A percentile compares a stretch with the other conserved stretches of the same genome.
phyloP scores from a whole-genome alignment of 1,140 invertebrate genomes.

The Pseudobourletiella spinata region DNA sequence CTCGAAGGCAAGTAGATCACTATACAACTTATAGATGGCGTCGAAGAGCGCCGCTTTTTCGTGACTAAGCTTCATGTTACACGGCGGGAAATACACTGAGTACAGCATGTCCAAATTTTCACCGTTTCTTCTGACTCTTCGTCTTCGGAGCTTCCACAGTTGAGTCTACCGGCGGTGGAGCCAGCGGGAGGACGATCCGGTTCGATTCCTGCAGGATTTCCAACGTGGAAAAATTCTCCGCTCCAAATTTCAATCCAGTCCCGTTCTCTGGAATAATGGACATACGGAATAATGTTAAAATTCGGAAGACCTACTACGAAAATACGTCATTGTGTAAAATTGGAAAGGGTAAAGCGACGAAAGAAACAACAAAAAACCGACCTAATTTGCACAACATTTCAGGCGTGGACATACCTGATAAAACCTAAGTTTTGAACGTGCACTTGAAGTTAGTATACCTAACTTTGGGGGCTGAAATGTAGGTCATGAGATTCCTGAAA shows the following conservation, averaged over 20 bases:
- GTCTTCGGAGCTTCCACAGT: background rate
- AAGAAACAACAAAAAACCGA: too few relatives aligned
- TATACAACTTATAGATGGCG: constrained; percentile 67
- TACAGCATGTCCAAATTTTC: too few relatives aligned
- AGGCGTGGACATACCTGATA: constrained; percentile 66
- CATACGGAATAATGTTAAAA: too few relatives aligned
- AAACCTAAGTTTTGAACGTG: constrained; percentile 62
- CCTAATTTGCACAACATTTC: constrained; percentile 52
- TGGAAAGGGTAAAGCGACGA: too few relatives aligned
- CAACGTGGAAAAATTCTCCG: constrained; percentile 57
- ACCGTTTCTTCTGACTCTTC: constrained; percentile 50
- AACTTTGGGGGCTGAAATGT: constrained; percentile 55
- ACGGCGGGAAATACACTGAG: too few relatives aligned
- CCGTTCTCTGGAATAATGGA: too few relatives aligned
- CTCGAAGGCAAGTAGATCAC: constrained; percentile 80
- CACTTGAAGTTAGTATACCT: constrained; percentile 61
- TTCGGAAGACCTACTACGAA: too few relatives aligned
- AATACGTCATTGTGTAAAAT: too few relatives aligned
- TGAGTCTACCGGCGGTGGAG: constrained; percentile 45
- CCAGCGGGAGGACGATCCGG: constrained; percentile 52
- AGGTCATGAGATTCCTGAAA: constrained; percentile 60
- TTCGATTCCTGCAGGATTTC: constrained; percentile 71
- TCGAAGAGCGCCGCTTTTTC: constrained; percentile 33
- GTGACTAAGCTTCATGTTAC: background rate
- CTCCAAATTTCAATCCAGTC: constrained; percentile 61